Evolutionary conservation across 2,797 vertebrate species (phyloP).

Genomic region (Sciaenops ocellatus): DNA sequence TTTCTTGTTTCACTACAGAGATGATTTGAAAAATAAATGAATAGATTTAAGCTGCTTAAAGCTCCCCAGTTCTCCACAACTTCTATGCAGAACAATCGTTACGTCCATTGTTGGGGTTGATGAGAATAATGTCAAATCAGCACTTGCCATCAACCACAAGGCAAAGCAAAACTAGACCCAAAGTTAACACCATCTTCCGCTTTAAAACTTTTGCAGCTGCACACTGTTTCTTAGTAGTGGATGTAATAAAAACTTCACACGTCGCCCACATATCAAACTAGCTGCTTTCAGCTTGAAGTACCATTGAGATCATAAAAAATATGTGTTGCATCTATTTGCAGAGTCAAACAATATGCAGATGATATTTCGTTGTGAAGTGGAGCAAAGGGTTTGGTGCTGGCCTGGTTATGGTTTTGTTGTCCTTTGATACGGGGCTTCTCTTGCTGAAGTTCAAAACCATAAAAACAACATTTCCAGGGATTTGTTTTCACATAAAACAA

Average conservation of each 20-base stretch:
- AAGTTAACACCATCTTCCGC: neutral
- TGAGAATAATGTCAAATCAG: neutral
- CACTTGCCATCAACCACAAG: neutral
- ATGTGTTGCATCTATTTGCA: neutral
- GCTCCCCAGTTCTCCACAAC: neutral
- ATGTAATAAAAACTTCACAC: neutral
- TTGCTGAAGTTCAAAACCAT: no score
- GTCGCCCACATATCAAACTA: neutral
- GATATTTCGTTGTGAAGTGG: neutral
- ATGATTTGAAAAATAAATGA: neutral
- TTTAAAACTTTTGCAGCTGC: neutral
- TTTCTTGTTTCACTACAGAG: neutral
- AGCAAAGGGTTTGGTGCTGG: neutral
- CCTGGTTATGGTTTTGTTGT: neutral
- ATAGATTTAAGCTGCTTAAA: neutral
- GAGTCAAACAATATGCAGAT: neutral
- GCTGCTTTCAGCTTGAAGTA: neutral
- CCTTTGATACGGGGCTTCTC: neutral
- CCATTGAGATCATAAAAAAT: neutral
- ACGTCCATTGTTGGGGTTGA: neutral
- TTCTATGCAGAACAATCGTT: neutral
- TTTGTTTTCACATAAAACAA: neutral
- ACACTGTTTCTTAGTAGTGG: no score
- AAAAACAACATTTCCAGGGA: neutral
- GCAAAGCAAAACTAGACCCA: neutral